phyloP scores from a whole-genome alignment of 1,140 invertebrate genomes.

The Hycleus phaleratus region DNA sequence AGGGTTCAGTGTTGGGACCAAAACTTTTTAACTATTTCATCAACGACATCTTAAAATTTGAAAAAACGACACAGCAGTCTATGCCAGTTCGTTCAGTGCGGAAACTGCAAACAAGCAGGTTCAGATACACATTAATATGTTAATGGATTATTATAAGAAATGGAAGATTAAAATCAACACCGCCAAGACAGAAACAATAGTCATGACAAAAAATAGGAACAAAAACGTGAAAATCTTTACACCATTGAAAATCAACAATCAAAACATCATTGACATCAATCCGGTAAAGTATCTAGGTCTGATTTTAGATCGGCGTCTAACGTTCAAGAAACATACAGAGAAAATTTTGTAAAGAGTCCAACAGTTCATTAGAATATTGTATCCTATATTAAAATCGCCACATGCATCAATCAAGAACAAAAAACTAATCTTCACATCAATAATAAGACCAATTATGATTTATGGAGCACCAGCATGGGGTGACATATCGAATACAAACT shows the following conservation, averaged over 20 bases:
- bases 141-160: neutral
- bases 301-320: constrained; percentile 20
- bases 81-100: neutral
- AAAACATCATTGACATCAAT: too few species aligned
- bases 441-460: too few species aligned
- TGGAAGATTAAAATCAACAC: neutral
- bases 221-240: neutral
- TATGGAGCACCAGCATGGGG: too few species aligned
- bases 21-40: constrained; percentile 26
- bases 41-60: constrained; percentile 20
- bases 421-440: too few species aligned
- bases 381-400: neutral
- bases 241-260: neutral
- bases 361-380: constrained; percentile 10
- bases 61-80: constrained; percentile 25
- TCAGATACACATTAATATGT: neutral
- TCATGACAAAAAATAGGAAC: neutral
- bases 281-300: constrained; percentile 27
- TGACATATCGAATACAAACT: too few species aligned
- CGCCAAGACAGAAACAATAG: neutral
- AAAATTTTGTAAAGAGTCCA: constrained; percentile 15
- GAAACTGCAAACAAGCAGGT: neutral
- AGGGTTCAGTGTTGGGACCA: constrained; percentile 30
- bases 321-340: constrained; percentile 16
- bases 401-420: too few species aligned